Evolutionary conservation across 2,113 vertebrate species (phyloP).

Genomic region (Dicrurus megarhynchus): DNA sequence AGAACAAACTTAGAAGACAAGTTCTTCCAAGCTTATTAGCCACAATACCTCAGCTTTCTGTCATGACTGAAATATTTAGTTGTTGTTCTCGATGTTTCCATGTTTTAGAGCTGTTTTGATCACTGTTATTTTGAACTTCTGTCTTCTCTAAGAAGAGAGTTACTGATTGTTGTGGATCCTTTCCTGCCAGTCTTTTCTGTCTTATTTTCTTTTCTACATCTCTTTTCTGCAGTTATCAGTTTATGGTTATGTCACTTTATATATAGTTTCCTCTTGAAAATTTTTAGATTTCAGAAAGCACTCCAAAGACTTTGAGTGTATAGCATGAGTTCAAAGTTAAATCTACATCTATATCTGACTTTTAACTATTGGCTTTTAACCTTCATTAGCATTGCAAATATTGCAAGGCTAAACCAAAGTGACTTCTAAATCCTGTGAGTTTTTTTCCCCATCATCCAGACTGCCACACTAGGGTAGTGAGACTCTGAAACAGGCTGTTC

Average conservation of each 20-base stretch:
- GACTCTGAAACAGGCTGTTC: neutral
- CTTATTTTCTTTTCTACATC: neutral
- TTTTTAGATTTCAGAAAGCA: neutral
- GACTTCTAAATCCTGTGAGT: neutral
- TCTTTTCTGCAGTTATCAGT: neutral
- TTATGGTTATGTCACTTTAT: neutral
- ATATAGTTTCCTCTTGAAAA: neutral
- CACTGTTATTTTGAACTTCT: neutral
- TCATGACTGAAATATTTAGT: neutral
- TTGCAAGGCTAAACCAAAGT: neutral
- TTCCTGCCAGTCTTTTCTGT: neutral
- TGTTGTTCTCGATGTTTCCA: neutral
- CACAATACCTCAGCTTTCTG: neutral
- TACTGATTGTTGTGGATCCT: neutral
- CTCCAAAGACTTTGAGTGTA: neutral
- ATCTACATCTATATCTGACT: neutral
- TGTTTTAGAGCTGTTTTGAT: neutral
- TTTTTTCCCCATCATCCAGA: fast-evolving
- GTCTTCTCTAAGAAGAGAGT: neutral
- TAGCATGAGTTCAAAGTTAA: neutral
- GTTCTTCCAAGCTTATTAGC: neutral
- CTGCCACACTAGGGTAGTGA: neutral
- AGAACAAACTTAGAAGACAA: neutral
- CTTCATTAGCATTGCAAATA: neutral
- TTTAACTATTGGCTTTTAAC: neutral